Evolutionary conservation across 2,888 invertebrate species (phyloP).

Genomic region (Gastrophysa polygoni): DNA sequence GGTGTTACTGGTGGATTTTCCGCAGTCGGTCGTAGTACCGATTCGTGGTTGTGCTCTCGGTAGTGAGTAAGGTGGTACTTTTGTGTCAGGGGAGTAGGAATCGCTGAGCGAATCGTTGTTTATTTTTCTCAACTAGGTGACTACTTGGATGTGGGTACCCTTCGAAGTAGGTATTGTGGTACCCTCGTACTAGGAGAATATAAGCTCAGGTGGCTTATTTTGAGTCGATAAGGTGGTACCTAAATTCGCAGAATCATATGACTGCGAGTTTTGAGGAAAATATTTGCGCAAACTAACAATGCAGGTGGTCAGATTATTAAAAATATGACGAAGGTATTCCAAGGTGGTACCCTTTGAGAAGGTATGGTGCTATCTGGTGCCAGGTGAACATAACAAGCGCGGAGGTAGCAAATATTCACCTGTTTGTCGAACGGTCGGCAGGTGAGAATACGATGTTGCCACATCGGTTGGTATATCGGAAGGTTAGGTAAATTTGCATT

Average conservation of each 20-base stretch:
- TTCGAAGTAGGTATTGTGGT: slow-evolving; percentile 37
- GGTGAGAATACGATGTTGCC: slow-evolving; percentile 18
- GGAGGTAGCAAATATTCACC: slow-evolving; percentile 15
- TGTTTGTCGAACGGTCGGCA: slow-evolving; percentile 7
- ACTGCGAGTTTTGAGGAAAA: no score
- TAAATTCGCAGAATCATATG: no score
- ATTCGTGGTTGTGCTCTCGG: slow-evolving; percentile 21
- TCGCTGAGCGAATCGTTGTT: no score
- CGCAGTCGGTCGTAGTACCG: not conserved
- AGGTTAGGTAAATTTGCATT: no score
- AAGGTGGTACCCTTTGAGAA: slow-evolving; percentile 30
- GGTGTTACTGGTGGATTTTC: not conserved
- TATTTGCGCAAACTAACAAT: no score
- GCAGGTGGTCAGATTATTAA: not conserved
- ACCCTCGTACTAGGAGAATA: slow-evolving; percentile 26
- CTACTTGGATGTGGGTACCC: slow-evolving; percentile 26
- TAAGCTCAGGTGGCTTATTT: not conserved
- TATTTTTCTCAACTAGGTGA: no score
- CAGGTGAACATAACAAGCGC: slow-evolving; percentile 20
- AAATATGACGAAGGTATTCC: not conserved
- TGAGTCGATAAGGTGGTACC: no score
- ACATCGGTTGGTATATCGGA: not conserved
- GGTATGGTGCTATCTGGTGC: slow-evolving; percentile 31
- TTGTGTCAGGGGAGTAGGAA: slow-evolving; percentile 27
- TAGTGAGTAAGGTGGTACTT: slow-evolving; percentile 40